Evolutionary conservation across 2,113 vertebrate species (phyloP).

Genomic region (Stigmatopora nigra): DNA sequence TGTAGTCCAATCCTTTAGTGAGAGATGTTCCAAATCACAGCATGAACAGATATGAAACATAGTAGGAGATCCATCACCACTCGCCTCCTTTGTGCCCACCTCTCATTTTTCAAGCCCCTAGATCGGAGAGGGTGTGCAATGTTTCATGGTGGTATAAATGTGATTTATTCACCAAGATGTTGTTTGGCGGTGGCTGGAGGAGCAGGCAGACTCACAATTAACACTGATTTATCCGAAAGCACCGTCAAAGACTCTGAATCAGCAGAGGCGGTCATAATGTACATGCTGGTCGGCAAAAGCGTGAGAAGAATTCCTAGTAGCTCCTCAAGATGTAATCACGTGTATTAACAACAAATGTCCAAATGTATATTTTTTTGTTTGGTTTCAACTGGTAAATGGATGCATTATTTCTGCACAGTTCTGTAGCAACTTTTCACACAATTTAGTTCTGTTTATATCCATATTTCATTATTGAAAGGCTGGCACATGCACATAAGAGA

Average conservation of each 20-base stretch:
- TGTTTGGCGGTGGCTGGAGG: slow-evolving; percentile 31
- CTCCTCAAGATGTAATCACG: slow-evolving; percentile 3
- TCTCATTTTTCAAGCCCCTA: slow-evolving; percentile 45
- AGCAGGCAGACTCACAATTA: slow-evolving; percentile 48
- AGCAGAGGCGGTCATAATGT: slow-evolving; percentile 29
- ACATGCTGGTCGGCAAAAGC: slow-evolving; percentile 19
- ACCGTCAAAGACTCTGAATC: slow-evolving; percentile 32
- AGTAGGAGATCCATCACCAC: slow-evolving; percentile 51
- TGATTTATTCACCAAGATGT: slow-evolving; percentile 55
- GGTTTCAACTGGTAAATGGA: not conserved
- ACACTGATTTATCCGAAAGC: slow-evolving; percentile 38
- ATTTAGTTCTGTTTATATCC: slow-evolving; percentile 15
- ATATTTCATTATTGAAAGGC: slow-evolving; percentile 16
- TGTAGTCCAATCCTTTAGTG: slow-evolving; percentile 49
- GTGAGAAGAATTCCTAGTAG: slow-evolving; percentile 17
- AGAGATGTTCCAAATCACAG: slow-evolving; percentile 48
- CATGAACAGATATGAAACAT: slow-evolving; percentile 52
- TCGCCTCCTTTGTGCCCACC: slow-evolving; percentile 43
- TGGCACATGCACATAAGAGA: slow-evolving; percentile 33
- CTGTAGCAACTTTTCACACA: not conserved
- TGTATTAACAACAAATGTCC: not conserved
- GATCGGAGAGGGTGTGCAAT: slow-evolving; percentile 29
- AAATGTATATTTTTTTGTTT: not conserved
- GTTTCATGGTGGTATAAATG: slow-evolving; percentile 42
- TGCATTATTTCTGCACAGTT: not conserved